Conservation (phyloP, 2,888 invertebrate species). For the Pyrrhopygopsis socrates region DNA sequence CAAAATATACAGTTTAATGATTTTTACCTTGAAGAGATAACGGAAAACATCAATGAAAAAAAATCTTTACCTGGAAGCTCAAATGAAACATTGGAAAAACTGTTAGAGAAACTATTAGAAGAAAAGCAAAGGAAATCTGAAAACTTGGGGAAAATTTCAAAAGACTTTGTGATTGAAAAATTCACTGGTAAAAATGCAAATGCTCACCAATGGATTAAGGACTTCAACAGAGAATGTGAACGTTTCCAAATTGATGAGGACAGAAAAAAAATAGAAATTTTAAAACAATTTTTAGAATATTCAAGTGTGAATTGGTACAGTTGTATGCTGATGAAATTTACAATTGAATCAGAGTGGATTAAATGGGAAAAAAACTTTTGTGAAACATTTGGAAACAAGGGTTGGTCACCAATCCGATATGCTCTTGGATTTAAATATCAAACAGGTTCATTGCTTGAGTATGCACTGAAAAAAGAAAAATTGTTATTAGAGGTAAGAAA, state of each 20-base stretch:
- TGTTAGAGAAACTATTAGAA: neutral
- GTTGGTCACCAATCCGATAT: slow-evolving; percentile 76
- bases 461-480: slow-evolving; percentile 71
- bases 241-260: slow-evolving; percentile 45
- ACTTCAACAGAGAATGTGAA: slow-evolving; percentile 58
- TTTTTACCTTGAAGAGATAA: too few species aligned
- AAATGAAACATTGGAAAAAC: neutral
- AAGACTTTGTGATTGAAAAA: slow-evolving; percentile 19
- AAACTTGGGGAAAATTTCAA: slow-evolving; percentile 11
- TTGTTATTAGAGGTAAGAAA: slow-evolving; percentile 69
- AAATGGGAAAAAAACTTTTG: slow-evolving; percentile 58
- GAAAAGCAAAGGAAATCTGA: neutral
- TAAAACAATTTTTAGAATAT: slow-evolving; percentile 54
- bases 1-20: too few species aligned
- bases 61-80: too few species aligned
- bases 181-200: slow-evolving; percentile 47
- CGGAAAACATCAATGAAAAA: too few species aligned
- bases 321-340: slow-evolving; percentile 65
- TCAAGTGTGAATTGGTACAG: slow-evolving; percentile 40
- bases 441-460: slow-evolving; percentile 66
- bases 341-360: slow-evolving; percentile 55
- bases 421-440: slow-evolving; percentile 58
- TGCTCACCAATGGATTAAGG: slow-evolving; percentile 42
- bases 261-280: slow-evolving; percentile 26
- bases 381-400: slow-evolving; percentile 84